phyloP scores from a whole-genome alignment of 2,797 vertebrate species.

The Eulemur rubriventer region DNA sequence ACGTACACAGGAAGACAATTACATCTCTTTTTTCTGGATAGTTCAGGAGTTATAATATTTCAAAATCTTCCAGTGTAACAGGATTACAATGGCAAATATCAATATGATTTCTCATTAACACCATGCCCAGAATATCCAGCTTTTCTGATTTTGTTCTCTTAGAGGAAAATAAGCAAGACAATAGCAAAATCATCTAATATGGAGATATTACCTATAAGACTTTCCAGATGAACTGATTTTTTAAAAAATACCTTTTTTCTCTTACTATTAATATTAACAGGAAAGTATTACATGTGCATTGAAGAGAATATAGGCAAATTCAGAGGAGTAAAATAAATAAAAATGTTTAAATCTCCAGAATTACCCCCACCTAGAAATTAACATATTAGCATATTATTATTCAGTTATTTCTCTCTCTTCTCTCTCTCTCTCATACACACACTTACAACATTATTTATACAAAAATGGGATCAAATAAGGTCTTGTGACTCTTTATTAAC shows the following conservation, averaged over 20 bases:
- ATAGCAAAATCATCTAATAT: background rate
- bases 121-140: background rate
- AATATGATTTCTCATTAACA: background rate
- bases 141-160: constrained; percentile 22
- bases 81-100: background rate
- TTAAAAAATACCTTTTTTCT: background rate
- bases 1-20: background rate
- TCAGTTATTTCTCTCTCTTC: background rate
- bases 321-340: background rate
- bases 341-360: background rate
- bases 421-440: background rate
- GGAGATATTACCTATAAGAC: background rate
- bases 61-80: background rate
- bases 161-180: background rate
- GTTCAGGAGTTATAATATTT: background rate
- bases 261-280: background rate
- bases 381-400: background rate
- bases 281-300: background rate
- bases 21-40: background rate
- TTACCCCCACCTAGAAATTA: background rate
- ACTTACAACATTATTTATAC: background rate
- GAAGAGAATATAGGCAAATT: background rate
- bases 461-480: background rate
- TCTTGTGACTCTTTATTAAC: background rate
- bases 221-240: background rate